Base-by-base conservation (phyloP, 2,888 invertebrate genomes). In the Rhaphigaster nebulosa region DNA sequence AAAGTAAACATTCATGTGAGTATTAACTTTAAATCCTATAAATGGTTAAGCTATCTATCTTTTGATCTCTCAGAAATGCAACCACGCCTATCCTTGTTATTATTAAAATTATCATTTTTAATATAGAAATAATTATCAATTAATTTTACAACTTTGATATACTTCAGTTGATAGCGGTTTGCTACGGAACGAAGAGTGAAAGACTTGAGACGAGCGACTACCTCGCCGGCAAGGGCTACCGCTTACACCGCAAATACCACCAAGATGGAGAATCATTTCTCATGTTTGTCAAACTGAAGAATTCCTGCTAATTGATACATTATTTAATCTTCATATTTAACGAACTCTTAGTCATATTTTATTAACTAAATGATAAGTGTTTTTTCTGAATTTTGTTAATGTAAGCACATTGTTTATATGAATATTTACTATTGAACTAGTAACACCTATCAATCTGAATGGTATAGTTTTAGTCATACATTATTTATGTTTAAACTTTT, bases 1-100 rank as follows among this genome's bases (percentile, higher is more conserved):
- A 80, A 56, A 20, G 84, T 90, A 0, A 18, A 23, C 87, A 84
- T 90, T n/a, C 52, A 80, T 52, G 90, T 90, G 41, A 90, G 70
- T 54, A 87, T 54, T 45, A 45, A 4, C 10, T 45, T 45, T 45
- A 45, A n/a, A n/a, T n/a, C n/a, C n/a, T n/a, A n/a, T n/a, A n/a
- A n/a, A n/a, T n/a, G n/a, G n/a, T n/a, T n/a, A n/a, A n/a, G n/a
- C n/a, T n/a, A n/a, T n/a, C n/a, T n/a, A n/a, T n/a, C n/a, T n/a
- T n/a, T 56, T 23, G 52, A 52, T 52, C 12, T 52, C 52, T 52
- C 12, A 15, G 6, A 45, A 45, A 6, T 6, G 45, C 10, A 4
- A 45, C 45, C 10, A 45, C 45, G 4, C 45, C 4, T 4, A 45
- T 45, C 45, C 45, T 45, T 4, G 45, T 45, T 45, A 45, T 45